phyloP scores from a whole-genome alignment of 2,113 vertebrate genomes.

The Pseudopodoces humilis region DNA sequence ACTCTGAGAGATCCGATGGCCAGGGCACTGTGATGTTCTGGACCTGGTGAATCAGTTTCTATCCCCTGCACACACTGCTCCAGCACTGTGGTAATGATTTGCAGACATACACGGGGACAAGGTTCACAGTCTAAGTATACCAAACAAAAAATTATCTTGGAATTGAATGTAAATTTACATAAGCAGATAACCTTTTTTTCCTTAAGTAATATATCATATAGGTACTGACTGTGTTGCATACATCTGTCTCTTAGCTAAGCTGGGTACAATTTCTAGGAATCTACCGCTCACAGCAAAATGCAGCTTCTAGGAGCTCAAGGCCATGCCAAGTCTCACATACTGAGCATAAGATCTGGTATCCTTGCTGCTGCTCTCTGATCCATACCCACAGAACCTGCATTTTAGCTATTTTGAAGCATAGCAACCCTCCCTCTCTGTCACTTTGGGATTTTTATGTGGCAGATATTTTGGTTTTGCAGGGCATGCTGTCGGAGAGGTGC shows the following conservation, averaged over 20 bases:
- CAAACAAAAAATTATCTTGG: not conserved
- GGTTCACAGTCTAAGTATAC: not conserved
- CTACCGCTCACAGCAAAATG: not conserved
- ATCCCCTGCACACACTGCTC: not conserved
- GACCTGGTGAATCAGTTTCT: not conserved
- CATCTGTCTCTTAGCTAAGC: not conserved
- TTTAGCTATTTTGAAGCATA: not conserved
- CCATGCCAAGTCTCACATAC: not conserved
- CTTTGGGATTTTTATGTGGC: not conserved
- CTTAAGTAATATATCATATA: not conserved
- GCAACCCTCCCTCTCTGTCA: not conserved
- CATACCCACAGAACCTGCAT: not conserved
- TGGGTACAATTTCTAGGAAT: not conserved
- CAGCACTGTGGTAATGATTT: not conserved
- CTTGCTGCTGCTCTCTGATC: not conserved
- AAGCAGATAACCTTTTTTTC: slow-evolving; percentile 25
- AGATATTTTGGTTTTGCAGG: not conserved
- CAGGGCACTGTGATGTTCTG: not conserved
- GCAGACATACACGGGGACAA: not conserved
- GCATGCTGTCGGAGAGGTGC: not conserved
- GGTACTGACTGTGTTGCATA: not conserved
- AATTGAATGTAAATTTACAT: slow-evolving; percentile 24
- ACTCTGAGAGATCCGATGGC: not conserved
- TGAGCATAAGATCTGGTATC: not conserved
- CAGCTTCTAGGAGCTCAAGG: not conserved